Evolutionary conservation across 2,888 invertebrate species (phyloP), one percentile per base, ranked within the genome.

Genomic region (Scelioninae gen. 2): DNA sequence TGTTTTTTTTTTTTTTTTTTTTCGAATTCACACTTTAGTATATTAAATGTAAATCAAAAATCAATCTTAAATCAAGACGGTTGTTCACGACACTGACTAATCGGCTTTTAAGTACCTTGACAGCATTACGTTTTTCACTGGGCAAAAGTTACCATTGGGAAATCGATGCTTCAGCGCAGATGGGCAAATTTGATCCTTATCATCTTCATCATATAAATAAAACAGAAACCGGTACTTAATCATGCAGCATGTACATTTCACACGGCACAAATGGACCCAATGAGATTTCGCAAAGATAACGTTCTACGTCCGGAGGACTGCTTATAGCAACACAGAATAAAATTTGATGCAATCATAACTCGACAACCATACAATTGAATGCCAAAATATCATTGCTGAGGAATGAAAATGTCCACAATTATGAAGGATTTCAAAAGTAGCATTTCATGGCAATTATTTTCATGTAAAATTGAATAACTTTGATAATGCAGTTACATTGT

Each of bases 61-160:
- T n/a, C n/a, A n/a, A n/a, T n/a, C n/a, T n/a, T n/a, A n/a, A n/a
- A n/a, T n/a, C n/a, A n/a, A n/a, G 31, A 25, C 10, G 35, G 16
- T 64, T 43, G 15, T 74, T 78, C 74, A 72, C 74, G 78, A 77
- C 80, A 76, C 78, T 79, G 78, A 82, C 81, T 82, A 83, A 84
- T 84, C 81, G 82, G 83, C 82, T 83, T 83, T 81, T 79, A 81
- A 82, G 81, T 81, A 82, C 80, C 81, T 81, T 46, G 53, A 43
- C 19, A 31, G 50, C 18, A 28, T 41, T 41, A 69, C 37, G 53
- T 60, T 53, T 53, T 11, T 50, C 33, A 58, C 37, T 58, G 46
- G 45, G 16, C 28, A 31, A 35, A 37, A 58, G 19, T 16, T 45
- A 48, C 11, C 43, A 13, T 55, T 55, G 41, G 55, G 45, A 60